A percentile compares a stretch with the other conserved stretches of the same genome.
Conservation (phyloP, 1,140 invertebrate species). For the Procambarus clarkii region DNA sequence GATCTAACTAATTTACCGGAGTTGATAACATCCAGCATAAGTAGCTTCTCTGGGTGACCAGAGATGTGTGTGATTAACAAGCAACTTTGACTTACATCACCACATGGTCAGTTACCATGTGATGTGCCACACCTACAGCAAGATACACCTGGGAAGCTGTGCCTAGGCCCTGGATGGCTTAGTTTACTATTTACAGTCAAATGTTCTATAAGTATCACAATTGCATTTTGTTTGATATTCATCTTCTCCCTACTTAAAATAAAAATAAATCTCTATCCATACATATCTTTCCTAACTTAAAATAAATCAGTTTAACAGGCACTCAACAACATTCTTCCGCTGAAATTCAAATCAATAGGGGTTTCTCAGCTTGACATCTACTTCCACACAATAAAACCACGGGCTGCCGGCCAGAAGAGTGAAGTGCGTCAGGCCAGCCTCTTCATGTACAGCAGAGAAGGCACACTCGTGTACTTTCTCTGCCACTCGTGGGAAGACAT, state of each 20-base stretch:
- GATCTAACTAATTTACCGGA: not conserved
- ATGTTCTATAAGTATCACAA: slow-evolving; percentile 68
- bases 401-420: slow-evolving; percentile 40
- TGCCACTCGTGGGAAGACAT: too few relatives aligned
- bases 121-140: not conserved
- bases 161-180: slow-evolving; percentile 64
- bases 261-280: slow-evolving; percentile 70
- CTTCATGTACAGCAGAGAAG: not conserved
- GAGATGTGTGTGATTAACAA: not conserved
- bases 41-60: not conserved
- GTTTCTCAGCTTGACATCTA: slow-evolving; percentile 54
- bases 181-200: slow-evolving; percentile 66
- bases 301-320: slow-evolving; percentile 64
- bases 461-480: not conserved
- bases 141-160: slow-evolving; percentile 28
- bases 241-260: slow-evolving; percentile 67
- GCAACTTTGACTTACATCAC: not conserved
- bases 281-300: slow-evolving; percentile 68
- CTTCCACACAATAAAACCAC: slow-evolving; percentile 51
- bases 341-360: slow-evolving; percentile 58
- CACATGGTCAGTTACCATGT: not conserved
- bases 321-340: slow-evolving; percentile 63
- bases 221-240: slow-evolving; percentile 69
- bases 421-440: not conserved
- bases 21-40: not conserved